Conservation (phyloP, 1,140 invertebrate genomes). For the Anastrepha obliqua region DNA sequence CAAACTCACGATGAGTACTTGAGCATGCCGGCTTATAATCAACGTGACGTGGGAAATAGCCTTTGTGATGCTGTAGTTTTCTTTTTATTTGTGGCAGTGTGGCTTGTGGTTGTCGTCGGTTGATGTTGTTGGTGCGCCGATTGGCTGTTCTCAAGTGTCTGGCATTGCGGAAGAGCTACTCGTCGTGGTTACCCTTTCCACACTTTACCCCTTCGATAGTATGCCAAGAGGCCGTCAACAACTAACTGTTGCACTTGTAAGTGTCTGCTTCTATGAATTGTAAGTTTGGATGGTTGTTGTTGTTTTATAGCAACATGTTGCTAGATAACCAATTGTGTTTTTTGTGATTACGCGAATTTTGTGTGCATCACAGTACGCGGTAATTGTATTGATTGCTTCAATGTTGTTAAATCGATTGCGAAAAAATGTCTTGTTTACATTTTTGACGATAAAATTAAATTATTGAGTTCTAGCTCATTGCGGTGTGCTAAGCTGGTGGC, state of each 20-base stretch:
- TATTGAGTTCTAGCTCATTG: background rate
- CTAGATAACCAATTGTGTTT: background rate
- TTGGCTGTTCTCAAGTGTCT: background rate
- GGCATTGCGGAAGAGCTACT: constrained; percentile 6
- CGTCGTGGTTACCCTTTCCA: background rate
- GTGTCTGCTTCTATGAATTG: background rate
- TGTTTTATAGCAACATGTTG: background rate
- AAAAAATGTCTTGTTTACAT: constrained; percentile 20
- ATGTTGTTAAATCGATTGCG: constrained; percentile 11
- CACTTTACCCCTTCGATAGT: background rate
- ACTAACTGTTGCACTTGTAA: background rate
- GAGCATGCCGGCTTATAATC: background rate
- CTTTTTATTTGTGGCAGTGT: background rate
- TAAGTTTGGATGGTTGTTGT: background rate
- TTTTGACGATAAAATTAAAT: background rate
- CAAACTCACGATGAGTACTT: background rate
- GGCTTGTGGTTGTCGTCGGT: background rate
- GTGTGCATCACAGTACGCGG: background rate
- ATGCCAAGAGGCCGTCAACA: background rate
- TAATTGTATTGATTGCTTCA: constrained; percentile 29
- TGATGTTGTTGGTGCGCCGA: background rate
- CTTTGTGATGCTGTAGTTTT: background rate
- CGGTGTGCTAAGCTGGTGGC: background rate
- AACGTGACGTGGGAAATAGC: constrained; percentile 31
- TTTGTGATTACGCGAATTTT: background rate